These are phyloP conservation scores for Dolichomitus sp. DNA, from an alignment of 2,888 invertebrate genomes.

Conservation along the genomic window DNA sequence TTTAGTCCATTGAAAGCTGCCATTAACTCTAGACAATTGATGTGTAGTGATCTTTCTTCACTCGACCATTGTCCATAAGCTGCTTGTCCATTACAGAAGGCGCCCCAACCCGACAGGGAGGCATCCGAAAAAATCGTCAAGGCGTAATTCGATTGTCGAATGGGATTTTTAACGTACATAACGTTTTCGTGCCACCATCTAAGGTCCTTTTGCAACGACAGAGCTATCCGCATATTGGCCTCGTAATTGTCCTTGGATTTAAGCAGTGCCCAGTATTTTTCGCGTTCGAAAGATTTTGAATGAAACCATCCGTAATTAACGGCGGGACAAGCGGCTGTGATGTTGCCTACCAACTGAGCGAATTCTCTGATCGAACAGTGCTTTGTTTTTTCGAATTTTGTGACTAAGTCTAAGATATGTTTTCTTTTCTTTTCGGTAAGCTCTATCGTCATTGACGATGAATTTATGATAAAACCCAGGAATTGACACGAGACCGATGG, in stretches of 20 bases:
- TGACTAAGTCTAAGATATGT: constrained; percentile 32
- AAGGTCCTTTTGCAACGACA: not conserved
- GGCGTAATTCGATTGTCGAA: constrained; percentile 2
- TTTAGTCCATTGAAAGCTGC: constrained; percentile 48
- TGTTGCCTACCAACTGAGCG: not conserved
- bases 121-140: constrained; percentile 42
- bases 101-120: constrained; percentile 41
- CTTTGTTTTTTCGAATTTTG: constrained; percentile 8
- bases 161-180: constrained; percentile 11
- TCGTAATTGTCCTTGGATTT: not conserved
- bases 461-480: constrained; percentile 9
- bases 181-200: constrained; percentile 6
- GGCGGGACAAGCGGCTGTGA: not conserved
- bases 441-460: constrained; percentile 17
- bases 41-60: constrained; percentile 22
- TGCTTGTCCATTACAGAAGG: constrained; percentile 16
- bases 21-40: constrained; percentile 28
- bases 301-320: too few relatives aligned
- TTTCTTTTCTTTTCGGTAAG: constrained; percentile 7
- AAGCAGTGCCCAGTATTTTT: not conserved
- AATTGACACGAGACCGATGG: not conserved
- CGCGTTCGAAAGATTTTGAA: constrained; percentile 5
- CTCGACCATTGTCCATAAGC: constrained; percentile 32
- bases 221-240: not conserved
- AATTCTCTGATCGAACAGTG: constrained; percentile 6